Evolutionary conservation across 1,140 invertebrate species (phyloP).

Genomic region (Drosophila subpulchrella): DNA sequence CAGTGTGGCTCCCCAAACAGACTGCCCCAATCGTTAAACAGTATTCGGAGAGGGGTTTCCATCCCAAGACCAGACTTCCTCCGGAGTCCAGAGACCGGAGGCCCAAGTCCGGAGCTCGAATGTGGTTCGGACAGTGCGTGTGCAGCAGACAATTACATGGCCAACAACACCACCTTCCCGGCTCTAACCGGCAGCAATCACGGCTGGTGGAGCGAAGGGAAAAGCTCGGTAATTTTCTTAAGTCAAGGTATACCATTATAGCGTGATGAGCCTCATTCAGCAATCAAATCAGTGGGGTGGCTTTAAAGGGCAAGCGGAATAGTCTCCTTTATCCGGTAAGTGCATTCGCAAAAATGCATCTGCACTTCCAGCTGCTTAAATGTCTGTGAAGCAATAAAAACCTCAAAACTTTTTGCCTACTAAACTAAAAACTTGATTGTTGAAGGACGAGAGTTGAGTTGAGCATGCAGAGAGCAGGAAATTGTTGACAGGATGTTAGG

Average conservation of each 20-base stretch:
- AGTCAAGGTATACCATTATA: constrained; percentile 67
- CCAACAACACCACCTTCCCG: constrained; percentile 21
- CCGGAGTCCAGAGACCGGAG: background rate
- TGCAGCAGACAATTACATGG: constrained; percentile 67
- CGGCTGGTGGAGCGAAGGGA: constrained; percentile 50
- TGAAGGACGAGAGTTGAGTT: constrained; percentile 32
- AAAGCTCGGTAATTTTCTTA: constrained; percentile 60
- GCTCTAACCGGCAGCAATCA: constrained; percentile 45
- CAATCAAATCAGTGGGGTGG: constrained; percentile 38
- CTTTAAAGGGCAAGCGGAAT: constrained; percentile 20
- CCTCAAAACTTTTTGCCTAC: constrained; percentile 58
- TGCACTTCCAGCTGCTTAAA: constrained; percentile 52
- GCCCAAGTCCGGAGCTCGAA: background rate
- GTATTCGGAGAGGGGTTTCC: constrained; percentile 1
- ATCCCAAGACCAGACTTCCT: constrained; percentile 1
- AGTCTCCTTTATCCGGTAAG: constrained; percentile 4
- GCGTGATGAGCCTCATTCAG: constrained; percentile 78
- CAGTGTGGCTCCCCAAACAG: constrained; percentile 24
- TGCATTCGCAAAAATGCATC: constrained; percentile 6
- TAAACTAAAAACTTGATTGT: constrained; percentile 71
- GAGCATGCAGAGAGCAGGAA: constrained; percentile 45
- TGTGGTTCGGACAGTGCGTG: constrained; percentile 43
- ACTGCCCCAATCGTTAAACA: constrained; percentile 12
- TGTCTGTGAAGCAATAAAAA: constrained; percentile 52
- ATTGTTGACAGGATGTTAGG: constrained; percentile 75